Percentiles rank a stretch among this genome's conserved stretches.
phyloP scores from a whole-genome alignment of 2,113 vertebrate species.

The Tetraodon nigroviridis region DNA sequence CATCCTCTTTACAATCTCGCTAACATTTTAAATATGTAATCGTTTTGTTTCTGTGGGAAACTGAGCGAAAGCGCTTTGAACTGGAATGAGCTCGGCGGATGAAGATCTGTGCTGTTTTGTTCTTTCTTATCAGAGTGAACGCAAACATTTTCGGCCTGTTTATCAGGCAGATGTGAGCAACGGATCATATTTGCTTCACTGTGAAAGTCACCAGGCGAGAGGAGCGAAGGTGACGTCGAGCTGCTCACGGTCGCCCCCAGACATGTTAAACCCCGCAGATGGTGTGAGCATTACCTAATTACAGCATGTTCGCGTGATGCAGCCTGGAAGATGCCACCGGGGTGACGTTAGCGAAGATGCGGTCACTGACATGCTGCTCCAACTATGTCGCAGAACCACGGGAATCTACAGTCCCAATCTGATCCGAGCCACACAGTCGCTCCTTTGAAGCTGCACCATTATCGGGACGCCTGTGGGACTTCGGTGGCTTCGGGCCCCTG shows the following conservation, averaged over 20 bases:
- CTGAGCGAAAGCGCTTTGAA: slow-evolving; percentile 33
- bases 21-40: slow-evolving; percentile 33
- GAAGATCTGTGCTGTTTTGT: slow-evolving; percentile 44
- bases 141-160: slow-evolving; percentile 38
- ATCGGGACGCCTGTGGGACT: neutral
- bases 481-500: neutral
- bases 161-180: slow-evolving; percentile 11
- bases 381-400: slow-evolving; percentile 1
- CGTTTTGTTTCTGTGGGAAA: neutral
- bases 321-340: neutral
- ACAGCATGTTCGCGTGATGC: neutral
- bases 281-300: neutral
- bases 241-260: slow-evolving; percentile 1
- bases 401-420: slow-evolving; percentile 15
- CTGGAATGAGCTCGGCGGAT: slow-evolving; percentile 44
- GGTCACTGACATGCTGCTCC: slow-evolving; percentile 28
- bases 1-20: slow-evolving; percentile 32
- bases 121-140: slow-evolving; percentile 48
- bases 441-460: neutral
- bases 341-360: neutral
- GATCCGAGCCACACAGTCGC: slow-evolving; percentile 21
- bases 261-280: neutral
- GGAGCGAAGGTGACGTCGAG: neutral
- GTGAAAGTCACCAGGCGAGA: too few relatives aligned
- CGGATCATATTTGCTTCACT: neutral